These are phyloP conservation scores for Petrosia ficiformis DNA, from an alignment of 37 sponge, comb jelly and placozoan species.

Conservation along the genomic window DNA sequence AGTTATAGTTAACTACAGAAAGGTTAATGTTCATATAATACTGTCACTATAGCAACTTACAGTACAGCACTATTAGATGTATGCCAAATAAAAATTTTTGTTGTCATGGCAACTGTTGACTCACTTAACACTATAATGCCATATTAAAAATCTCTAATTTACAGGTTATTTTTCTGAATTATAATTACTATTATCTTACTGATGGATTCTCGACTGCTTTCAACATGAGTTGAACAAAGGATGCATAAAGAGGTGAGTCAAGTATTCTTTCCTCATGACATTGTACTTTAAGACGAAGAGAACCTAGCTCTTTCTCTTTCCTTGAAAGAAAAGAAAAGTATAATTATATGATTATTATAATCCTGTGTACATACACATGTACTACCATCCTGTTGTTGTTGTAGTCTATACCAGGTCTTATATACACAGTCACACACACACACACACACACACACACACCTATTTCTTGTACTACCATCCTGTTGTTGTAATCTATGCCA, in stretches of 20 bases:
- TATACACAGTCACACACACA: constrained; percentile 6
- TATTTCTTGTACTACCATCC: neutral
- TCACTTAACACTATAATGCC: no score
- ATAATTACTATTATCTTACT: no score
- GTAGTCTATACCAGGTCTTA: neutral
- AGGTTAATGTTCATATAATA: no score
- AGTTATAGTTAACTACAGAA: no score
- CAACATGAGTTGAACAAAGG: constrained; percentile 71
- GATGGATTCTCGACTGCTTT: constrained; percentile 45
- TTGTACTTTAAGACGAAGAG: constrained; percentile 79
- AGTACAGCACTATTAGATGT: no score
- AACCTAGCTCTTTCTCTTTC: constrained; percentile 83
- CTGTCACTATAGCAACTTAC: no score
- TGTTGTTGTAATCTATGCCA: neutral
- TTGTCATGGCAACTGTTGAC: no score
- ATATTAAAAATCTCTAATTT: no score
- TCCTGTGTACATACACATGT: no score
- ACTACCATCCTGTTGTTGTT: neutral
- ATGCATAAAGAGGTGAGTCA: constrained; percentile 53
- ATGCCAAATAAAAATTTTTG: no score
- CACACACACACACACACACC: constrained; percentile 27
- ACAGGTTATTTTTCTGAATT: no score
- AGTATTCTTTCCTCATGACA: constrained; percentile 72
- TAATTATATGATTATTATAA: neutral
- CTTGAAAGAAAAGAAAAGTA: neutral